Evolutionary conservation across 2,888 invertebrate genomes (phyloP).

Genomic region (Rhorus exstirpatorius): DNA sequence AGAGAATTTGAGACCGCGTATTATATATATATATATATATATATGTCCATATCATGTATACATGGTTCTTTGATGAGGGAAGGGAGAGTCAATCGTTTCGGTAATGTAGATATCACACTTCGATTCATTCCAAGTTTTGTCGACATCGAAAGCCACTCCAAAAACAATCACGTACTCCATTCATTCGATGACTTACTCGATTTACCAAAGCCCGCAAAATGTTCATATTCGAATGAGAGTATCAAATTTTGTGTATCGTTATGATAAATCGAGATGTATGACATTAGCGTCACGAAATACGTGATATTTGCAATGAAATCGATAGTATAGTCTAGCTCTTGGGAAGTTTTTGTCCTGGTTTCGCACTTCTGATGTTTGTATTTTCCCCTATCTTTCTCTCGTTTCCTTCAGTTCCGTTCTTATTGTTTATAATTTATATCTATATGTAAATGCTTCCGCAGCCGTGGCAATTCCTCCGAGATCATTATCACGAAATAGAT

Average conservation of each 20-base stretch:
- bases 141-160: neutral
- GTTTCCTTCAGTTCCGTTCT: conserved; percentile 33
- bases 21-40: neutral
- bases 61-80: neutral
- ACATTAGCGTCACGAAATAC: neutral
- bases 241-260: neutral
- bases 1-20: conserved; percentile 7
- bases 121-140: conserved; percentile 7
- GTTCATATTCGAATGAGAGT: neutral
- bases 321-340: too few species aligned
- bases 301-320: too few species aligned
- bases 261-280: neutral
- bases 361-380: too few species aligned
- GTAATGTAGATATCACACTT: conserved; percentile 32
- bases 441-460: conserved; percentile 22
- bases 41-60: neutral
- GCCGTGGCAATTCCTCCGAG: conserved; percentile 1
- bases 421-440: conserved; percentile 2
- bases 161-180: conserved; percentile 25
- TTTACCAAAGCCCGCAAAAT: neutral
- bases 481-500: conserved; percentile 54
- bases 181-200: conserved; percentile 11
- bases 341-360: too few species aligned
- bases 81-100: conserved; percentile 8
- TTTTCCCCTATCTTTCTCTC: too few species aligned